Evolutionary conservation across 1,140 invertebrate species (phyloP), one percentile per base, ranked within the genome.

Genomic region (Procambarus virginalis): DNA sequence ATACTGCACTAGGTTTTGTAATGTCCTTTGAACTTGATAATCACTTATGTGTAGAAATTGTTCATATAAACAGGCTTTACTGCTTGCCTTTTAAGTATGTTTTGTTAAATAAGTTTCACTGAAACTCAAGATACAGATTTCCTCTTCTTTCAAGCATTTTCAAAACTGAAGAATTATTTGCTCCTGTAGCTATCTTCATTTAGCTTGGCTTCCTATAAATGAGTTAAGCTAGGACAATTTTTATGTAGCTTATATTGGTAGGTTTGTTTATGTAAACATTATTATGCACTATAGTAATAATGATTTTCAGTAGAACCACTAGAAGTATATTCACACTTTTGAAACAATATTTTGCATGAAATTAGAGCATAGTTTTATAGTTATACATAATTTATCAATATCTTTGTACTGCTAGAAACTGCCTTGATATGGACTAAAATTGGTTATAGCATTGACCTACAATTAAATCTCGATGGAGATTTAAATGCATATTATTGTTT

Each of bases 311-410:
- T 78, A 78, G 49, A 49, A 78, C 48, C 10, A 48, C 5, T 78
- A 78, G 49, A 78, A 78, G 46, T 78, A 78, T 81, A 51, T 81
- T 78, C 49, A 78, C 22, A 81, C 17, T 81, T 81, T 81, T 81
- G 14, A 58, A 55, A 14, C n/a, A 81, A 58, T 48, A 60, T 81
- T 8, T 45, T 81, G 79, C 79, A 81, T 81, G 79, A 58, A 22
- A 81, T 81, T 81, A 81, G 79, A 81, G 79, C 79, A 81, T 81
- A 55, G 79, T 58, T 81, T n/a, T 58, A 48, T 51, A 58, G 22
- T 10, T n/a, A 22, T 55, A 81, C 58, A 73, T 34, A 73, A 9
- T 73, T 73, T 81, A 60, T 51, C 58, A 46, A n/a, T 60, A 3
- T 58, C 79, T 81, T 34, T 51, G 17, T n/a, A 58, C 17, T 55